Percentiles rank a stretch among this genome's conserved stretches.
Evolutionary conservation across 2,888 invertebrate genomes (phyloP).

Genomic region (Mimas tiliae): DNA sequence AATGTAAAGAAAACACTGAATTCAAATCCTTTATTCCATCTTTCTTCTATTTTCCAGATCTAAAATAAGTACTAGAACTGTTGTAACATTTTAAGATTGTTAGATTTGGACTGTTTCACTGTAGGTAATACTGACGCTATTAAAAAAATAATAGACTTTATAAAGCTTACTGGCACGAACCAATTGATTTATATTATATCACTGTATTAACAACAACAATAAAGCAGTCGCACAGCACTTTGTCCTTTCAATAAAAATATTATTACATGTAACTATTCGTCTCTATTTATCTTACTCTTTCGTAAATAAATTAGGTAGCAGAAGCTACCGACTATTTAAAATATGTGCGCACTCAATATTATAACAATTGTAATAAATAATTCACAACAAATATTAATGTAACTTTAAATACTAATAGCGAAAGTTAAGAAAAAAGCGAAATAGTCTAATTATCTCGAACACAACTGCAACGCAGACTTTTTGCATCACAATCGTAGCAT

Average conservation of each 20-base stretch:
- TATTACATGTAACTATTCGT: neutral
- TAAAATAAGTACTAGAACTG: slow-evolving; percentile 2
- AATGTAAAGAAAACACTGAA: neutral
- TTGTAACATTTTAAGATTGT: slow-evolving; percentile 8
- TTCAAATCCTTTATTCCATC: slow-evolving; percentile 13
- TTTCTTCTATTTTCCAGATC: slow-evolving; percentile 15
- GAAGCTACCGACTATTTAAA: slow-evolving; percentile 16
- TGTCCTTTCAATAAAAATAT: neutral
- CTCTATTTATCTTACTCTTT: neutral
- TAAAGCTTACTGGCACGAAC: slow-evolving; percentile 17
- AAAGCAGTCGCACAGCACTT: neutral
- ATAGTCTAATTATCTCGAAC: slow-evolving; percentile 4
- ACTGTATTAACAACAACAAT: slow-evolving; percentile 15
- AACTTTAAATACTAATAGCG: slow-evolving; percentile 19
- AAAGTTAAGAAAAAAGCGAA: slow-evolving; percentile 19
- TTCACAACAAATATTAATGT: slow-evolving; percentile 22
- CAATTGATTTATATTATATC: slow-evolving; percentile 13
- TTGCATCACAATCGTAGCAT: slow-evolving; percentile 9
- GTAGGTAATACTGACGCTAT: slow-evolving; percentile 17
- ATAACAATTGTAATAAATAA: slow-evolving; percentile 15
- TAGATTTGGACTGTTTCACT: neutral
- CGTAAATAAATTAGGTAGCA: slow-evolving; percentile 16
- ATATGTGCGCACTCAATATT: slow-evolving; percentile 21
- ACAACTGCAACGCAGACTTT: slow-evolving; percentile 13
- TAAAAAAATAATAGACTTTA: slow-evolving; percentile 17